Percentiles rank a stretch among this genome's conserved stretches.
These are phyloP conservation scores for Percopsis omiscomaycus DNA, from an alignment of 2,797 vertebrate genomes.

Conservation along the genomic window DNA sequence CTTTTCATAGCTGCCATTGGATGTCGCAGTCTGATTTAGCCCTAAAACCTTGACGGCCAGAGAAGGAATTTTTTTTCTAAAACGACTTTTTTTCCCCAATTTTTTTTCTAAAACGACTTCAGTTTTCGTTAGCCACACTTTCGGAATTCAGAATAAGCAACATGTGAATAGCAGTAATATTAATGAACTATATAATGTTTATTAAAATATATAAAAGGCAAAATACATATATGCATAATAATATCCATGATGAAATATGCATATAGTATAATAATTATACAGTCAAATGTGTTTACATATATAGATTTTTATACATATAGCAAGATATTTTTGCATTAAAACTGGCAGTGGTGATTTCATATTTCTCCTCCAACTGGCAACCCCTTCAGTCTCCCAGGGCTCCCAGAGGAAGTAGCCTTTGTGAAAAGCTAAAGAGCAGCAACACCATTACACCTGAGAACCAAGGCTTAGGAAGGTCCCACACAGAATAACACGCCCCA, in stretches of 20 bases:
- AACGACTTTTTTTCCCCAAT: no score
- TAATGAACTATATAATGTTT: slow-evolving; percentile 76
- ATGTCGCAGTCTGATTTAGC: slow-evolving; percentile 77
- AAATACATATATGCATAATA: slow-evolving; percentile 78
- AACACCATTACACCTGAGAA: slow-evolving; percentile 84
- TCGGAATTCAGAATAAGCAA: slow-evolving; percentile 32
- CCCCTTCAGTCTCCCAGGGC: slow-evolving; percentile 63
- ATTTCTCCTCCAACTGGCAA: slow-evolving; percentile 53
- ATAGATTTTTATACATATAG: slow-evolving; percentile 78
- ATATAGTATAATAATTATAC: slow-evolving; percentile 80
- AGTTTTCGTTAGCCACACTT: background rate
- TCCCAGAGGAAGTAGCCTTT: slow-evolving; percentile 58
- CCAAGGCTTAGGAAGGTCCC: slow-evolving; percentile 67
- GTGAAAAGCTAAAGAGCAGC: slow-evolving; percentile 76
- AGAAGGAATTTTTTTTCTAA: slow-evolving; percentile 57
- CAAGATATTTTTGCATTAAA: slow-evolving; percentile 79
- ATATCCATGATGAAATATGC: slow-evolving; percentile 79
- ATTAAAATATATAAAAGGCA: slow-evolving; percentile 84
- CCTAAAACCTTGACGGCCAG: slow-evolving; percentile 76
- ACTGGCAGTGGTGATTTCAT: slow-evolving; percentile 83
- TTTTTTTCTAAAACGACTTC: no score
- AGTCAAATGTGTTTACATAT: slow-evolving; percentile 79
- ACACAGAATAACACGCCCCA: slow-evolving; percentile 58
- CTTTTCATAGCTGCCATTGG: slow-evolving; percentile 80
- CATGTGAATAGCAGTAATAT: slow-evolving; percentile 23